Base-by-base conservation (phyloP, 2,888 invertebrate genomes). In the Antitype chi region DNA sequence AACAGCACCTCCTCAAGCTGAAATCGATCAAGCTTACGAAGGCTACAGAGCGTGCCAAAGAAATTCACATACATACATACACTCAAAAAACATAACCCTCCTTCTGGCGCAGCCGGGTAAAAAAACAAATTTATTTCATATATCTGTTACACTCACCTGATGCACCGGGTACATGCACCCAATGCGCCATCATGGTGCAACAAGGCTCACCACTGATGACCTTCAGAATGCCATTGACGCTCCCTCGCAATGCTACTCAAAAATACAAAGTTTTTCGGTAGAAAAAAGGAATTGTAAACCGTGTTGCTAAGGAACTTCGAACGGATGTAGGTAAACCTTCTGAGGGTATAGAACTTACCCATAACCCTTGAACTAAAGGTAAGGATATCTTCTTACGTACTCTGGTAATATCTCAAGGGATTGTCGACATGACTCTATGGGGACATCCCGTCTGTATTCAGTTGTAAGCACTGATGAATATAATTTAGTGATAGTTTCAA, bases 371-470 rank as follows among this genome's bases (percentile, higher is more conserved):
- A 47, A 13, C 13, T 55, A 17, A 5, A 1, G 13, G 23, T 28
- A 43, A 63, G n/a, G n/a, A 47, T 62, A 76, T 62, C 43, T 55
- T 63, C 38, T 75, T 38, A 75, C 53, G 17, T 20, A 52, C 25
- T 20, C 32, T 23, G 17, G 20, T 77, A 77, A 55, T 55, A 49
- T 53, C 78, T 69, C 49, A 17, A 3, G 77, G 69, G 69, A 28
- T 69, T 55, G 38, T 38, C 28, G 5, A 49, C 17, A 43, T 8
- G 4, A 25, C 11, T 55, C 25, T 43, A 1, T 43, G n/a, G 49
- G 78, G 70, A 57, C 0, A 52, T 70, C 28, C 55, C 43, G 7
- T 28, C n/a, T 17, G 7, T 28, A n/a, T 28, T n/a, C 47, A 11
- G 23, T 28, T n/a, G 28, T 28, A 4, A 70, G 17, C 66, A 23